Base-by-base conservation (phyloP, 2,113 vertebrate species). In the Pantherophis guttatus region DNA sequence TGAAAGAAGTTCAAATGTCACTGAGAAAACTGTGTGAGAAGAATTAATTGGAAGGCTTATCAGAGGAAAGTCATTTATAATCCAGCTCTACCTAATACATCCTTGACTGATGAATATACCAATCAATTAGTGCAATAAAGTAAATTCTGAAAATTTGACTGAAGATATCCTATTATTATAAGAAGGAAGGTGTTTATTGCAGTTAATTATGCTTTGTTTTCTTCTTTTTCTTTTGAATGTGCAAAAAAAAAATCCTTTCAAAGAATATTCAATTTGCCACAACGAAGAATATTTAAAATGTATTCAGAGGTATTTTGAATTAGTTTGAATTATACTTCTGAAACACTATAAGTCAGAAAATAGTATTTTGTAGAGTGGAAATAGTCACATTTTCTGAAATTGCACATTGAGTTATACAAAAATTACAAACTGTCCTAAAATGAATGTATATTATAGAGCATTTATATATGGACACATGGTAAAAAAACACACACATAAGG, bases 111-210 rank as follows among this genome's bases (percentile, higher is more conserved):
- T 97, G 95, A 97, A 97, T 97, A 97, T 96, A 98, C 97, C 97
- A 98, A 98, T 98, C 98, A 99, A 99, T 98, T 98, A 97, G 96
- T 91, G 97, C 98, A 99, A 98, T 98, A 98, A 98, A 98, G 98
- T 98, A 98, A 98, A 98, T 98, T 98, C 97, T 97, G 95, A 97
- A 98, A 98, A 98, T 98, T 98, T 98, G 97, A 98, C 96, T 96
- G 98, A 98, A 98, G 98, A 98, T 96, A 98, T 98, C 97, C 97
- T 97, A 98, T 98, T 98, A 98, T 98, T 98, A 98, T 98, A 98
- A 98, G 97, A 98, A 96, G 97, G 98, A 98, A 97, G 97, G 97
- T 98, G 98, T 98, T 98, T 98, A 97, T 97, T 98, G 98, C 97
- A 98, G 98, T 98, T 98, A 98, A 98, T 98, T 98, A 98, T 94